A percentile compares a stretch with the other conserved stretches of the same genome.
Conservation (phyloP, 2,888 invertebrate species). For the Acholoe squamosa region DNA sequence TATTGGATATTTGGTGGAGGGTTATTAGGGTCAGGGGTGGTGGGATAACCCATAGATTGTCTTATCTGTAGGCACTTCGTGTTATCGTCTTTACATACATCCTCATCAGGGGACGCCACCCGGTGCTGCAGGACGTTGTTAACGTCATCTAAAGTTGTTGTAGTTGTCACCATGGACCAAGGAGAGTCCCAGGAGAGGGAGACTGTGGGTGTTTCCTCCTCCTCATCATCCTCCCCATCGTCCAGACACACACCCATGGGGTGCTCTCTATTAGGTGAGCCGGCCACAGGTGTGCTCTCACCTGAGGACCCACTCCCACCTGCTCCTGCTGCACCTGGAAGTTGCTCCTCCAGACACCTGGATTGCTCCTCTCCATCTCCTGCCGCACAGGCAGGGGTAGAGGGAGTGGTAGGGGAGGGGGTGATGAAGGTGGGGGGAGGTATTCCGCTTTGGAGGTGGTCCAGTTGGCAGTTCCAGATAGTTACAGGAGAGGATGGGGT, state of each 20-base stretch:
- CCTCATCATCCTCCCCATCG: conserved; percentile 6
- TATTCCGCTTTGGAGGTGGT: conserved; percentile 2
- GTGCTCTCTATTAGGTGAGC: neutral
- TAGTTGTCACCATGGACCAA: neutral
- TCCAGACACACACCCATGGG: neutral
- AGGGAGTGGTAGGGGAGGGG: neutral
- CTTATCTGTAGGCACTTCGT: conserved; percentile 5
- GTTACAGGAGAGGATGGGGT: conserved; percentile 47
- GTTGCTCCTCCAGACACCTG: neutral
- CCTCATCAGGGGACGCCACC: neutral
- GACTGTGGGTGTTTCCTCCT: conserved; percentile 48
- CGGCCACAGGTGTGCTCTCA: conserved; percentile 55
- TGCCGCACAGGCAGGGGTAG: neutral
- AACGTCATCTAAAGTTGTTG: neutral
- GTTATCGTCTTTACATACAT: neutral
- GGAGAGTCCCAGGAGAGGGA: conserved; percentile 50
- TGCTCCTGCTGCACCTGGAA: neutral
- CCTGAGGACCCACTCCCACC: conserved; percentile 16
- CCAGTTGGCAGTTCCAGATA: conserved; percentile 49
- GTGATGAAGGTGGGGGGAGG: neutral
- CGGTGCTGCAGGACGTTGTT: neutral
- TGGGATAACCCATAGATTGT: neutral
- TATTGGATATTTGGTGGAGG: neutral
- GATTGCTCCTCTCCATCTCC: neutral
- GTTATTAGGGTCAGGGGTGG: neutral